Evolutionary conservation across 2,888 invertebrate genomes (phyloP).

Genomic region (Parochlus steinenii): DNA sequence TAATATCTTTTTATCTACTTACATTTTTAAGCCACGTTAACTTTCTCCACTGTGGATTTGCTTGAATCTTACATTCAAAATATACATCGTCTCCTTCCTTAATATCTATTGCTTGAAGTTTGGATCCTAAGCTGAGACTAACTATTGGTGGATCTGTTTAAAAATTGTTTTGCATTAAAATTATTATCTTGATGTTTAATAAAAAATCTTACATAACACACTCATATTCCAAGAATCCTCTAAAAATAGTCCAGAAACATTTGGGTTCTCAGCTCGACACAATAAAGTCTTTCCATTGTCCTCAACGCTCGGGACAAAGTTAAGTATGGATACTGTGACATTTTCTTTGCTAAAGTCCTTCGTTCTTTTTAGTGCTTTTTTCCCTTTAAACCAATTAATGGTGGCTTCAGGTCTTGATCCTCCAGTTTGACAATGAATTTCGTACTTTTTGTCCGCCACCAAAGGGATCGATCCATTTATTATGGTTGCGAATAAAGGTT

Average conservation of each 20-base stretch:
- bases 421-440: conserved; percentile 33
- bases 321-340: conserved; percentile 58
- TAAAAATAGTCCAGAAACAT: conserved; percentile 53
- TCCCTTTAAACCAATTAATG: conserved; percentile 39
- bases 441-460: conserved; percentile 33
- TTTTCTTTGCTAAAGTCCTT: conserved; percentile 52
- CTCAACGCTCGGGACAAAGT: conserved; percentile 61
- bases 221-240: conserved; percentile 64
- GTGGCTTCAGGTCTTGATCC: conserved; percentile 38
- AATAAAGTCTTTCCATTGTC: conserved; percentile 65
- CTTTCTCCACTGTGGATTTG: conserved; percentile 59
- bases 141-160: conserved; percentile 49
- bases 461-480: conserved; percentile 28
- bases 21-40: conserved; percentile 67
- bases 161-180: background rate
- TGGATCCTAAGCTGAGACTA: conserved; percentile 54
- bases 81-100: conserved; percentile 75
- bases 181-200: background rate
- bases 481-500: conserved; percentile 34
- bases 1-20: conserved; percentile 28
- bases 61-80: conserved; percentile 68
- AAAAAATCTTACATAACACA: conserved; percentile 59
- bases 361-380: conserved; percentile 28
- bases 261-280: conserved; percentile 69
- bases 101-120: conserved; percentile 61